Base-by-base conservation (phyloP, 2,797 vertebrate genomes). In the Meriones psammophilus region DNA sequence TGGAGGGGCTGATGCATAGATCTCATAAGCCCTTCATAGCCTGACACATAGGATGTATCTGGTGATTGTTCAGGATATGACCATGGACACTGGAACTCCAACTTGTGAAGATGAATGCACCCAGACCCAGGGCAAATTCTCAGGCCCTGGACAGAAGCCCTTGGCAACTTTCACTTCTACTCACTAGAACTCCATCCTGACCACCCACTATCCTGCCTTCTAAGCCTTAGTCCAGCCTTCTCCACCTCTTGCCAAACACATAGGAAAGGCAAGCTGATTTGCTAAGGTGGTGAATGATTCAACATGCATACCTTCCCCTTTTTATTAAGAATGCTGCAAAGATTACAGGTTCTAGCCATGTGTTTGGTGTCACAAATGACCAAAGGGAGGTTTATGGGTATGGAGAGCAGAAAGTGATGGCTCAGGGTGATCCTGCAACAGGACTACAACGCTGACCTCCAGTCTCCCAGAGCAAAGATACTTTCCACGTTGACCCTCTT, bases 261-360 rank as follows among this genome's bases (percentile, higher is more conserved):
- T 39, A 92, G 46, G 22, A 92, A 56, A 0, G 28, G 30, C 54
- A 88, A 95, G 58, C 50, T 4, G 1, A 93, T 64, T 89, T 60
- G 33, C 33, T 88, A 81, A 60, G 64, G 22, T 36, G 14, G 12
- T 79, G 64, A 39, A n/a, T 14, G 26, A 64, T 50, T 80, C 18
- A 36, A 96, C 92, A 50, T 50, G 58, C 64, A 13, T 3, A 64
- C 89, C 66, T 96, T 78, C 24, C 69, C 46, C 8, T 77, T 88
- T 39, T 64, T 84, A 60, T 88, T 85, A 95, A 92, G 39, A 74
- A 69, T 18, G 17, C 56, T 58, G 39, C 4, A 84, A 36, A 91
- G 56, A 54, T 5, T 58, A 76, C 26, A 92, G 87, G 20, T 17
- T 36, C 33, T 81, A 86, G 77, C 66, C 54, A 87, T 33, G 4